Conservation (phyloP, 1,140 invertebrate species). For the Brachionus calyciflorus region DNA sequence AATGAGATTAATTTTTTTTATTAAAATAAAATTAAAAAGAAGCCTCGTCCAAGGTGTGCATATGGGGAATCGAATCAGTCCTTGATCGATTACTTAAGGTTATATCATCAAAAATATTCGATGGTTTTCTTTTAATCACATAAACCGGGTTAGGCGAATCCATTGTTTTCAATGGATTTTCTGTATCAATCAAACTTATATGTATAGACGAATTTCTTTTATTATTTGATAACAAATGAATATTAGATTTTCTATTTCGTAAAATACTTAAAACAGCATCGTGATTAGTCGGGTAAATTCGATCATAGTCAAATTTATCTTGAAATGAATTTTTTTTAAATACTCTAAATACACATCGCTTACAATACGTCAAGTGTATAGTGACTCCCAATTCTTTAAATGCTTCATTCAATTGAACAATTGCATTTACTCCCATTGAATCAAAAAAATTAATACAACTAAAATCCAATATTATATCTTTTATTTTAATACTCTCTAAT, state of each 20-base stretch:
- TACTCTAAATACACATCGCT: neutral
- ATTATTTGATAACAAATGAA: neutral
- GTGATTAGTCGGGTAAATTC: neutral
- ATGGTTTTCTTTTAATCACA: neutral
- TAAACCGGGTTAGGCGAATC: neutral
- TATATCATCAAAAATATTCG: neutral
- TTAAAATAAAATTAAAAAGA: too few species aligned
- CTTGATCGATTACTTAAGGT: neutral
- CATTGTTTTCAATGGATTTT: neutral
- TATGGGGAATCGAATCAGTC: too few species aligned
- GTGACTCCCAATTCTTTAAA: neutral
- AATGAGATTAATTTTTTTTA: too few species aligned
- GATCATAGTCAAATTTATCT: neutral
- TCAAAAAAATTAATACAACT: slow-evolving; percentile 11
- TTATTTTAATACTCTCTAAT: neutral
- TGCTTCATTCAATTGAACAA: neutral
- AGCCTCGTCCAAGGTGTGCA: too few species aligned
- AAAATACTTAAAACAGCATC: neutral
- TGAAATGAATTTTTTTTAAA: neutral
- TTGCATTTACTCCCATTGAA: neutral
- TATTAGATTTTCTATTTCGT: neutral
- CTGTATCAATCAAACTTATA: neutral
- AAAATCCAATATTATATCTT: slow-evolving; percentile 22
- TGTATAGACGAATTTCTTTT: neutral
- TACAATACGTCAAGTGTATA: neutral